Evolutionary conservation across 2,888 invertebrate genomes (phyloP).

Genomic region (Hartigia nigra): DNA sequence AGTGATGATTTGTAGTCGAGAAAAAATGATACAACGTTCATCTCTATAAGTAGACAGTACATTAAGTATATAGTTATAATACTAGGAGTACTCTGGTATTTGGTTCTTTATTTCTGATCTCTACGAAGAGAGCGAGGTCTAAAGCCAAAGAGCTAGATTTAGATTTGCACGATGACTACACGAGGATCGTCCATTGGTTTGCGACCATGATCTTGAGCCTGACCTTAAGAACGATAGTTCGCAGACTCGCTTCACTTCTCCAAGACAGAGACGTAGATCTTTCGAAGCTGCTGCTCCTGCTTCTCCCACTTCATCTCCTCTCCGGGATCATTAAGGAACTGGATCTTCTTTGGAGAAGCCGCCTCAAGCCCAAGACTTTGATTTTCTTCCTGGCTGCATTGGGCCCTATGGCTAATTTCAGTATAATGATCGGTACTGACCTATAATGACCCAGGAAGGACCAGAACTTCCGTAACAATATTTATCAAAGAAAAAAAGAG

Average conservation of each 20-base stretch:
- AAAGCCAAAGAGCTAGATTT: background rate
- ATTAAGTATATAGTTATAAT: background rate
- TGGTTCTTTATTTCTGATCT: background rate
- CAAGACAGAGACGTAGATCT: background rate
- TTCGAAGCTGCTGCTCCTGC: background rate
- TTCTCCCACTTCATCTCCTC: background rate
- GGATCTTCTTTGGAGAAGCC: background rate
- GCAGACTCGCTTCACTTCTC: background rate
- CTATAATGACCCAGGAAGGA: background rate
- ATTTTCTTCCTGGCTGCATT: background rate
- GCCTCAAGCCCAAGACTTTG: background rate
- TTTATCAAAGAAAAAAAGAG: background rate
- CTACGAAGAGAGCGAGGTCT: background rate
- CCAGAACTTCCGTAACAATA: background rate
- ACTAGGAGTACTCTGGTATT: background rate
- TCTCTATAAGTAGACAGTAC: background rate
- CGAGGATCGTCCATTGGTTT: background rate
- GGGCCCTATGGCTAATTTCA: background rate
- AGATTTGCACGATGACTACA: background rate
- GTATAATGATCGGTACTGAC: background rate
- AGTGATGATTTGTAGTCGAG: background rate
- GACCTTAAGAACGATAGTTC: conserved; percentile 35
- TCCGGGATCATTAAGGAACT: background rate
- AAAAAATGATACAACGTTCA: background rate
- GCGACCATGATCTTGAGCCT: conserved; percentile 54